phyloP scores from a whole-genome alignment of 1,140 invertebrate genomes.

The Drosophila repletoides region DNA sequence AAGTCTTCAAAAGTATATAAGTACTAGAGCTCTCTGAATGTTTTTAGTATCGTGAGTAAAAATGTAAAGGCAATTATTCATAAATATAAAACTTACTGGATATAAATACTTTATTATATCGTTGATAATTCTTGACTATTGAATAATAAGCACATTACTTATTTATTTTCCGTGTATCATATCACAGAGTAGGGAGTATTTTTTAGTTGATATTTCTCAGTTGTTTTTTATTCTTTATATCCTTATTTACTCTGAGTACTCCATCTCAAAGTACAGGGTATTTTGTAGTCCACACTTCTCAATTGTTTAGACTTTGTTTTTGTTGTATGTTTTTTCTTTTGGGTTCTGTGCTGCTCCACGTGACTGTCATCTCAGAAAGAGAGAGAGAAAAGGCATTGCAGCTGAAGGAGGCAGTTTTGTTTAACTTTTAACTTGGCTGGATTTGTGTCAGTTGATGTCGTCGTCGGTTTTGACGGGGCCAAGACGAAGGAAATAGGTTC shows the following conservation, averaged over 20 bases:
- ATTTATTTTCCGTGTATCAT: too few species aligned
- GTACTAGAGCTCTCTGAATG: background rate
- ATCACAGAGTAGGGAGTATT: too few species aligned
- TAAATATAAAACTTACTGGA: too few species aligned
- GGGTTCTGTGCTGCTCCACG: background rate
- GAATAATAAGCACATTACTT: too few species aligned
- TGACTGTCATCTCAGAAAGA: slow-evolving; percentile 18
- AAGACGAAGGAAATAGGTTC: background rate
- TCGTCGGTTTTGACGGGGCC: slow-evolving; percentile 12
- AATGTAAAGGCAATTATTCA: too few species aligned
- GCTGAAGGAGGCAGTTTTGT: slow-evolving; percentile 48
- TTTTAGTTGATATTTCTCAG: too few species aligned
- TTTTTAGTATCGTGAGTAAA: too few species aligned
- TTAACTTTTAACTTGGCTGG: slow-evolving; percentile 61
- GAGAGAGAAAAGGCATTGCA: slow-evolving; percentile 17
- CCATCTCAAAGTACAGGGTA: slow-evolving; percentile 7
- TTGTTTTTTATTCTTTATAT: background rate
- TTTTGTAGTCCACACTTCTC: background rate
- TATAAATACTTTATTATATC: too few species aligned
- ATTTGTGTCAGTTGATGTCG: slow-evolving; percentile 58
- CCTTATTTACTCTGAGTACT: background rate
- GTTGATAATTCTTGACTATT: too few species aligned
- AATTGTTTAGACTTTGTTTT: background rate
- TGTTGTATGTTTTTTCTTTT: background rate
- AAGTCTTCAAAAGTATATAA: background rate